Conservation (phyloP, 2,797 vertebrate genomes). For the Anguilla marmorata region DNA sequence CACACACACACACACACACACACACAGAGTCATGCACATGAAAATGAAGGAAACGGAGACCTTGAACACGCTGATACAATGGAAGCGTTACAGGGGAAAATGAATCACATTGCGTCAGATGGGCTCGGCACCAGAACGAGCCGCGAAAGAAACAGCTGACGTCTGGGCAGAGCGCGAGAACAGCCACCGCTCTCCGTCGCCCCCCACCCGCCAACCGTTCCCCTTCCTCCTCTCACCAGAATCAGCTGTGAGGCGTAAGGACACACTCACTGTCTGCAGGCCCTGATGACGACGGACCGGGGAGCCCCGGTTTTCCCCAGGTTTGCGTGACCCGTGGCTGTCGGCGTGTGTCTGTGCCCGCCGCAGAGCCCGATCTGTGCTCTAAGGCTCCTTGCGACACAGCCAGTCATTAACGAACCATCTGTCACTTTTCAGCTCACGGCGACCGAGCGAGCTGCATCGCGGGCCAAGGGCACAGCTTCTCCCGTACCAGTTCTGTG, state of each 20-base stretch:
- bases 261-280: neutral
- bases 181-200: neutral
- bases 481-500: neutral
- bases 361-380: neutral
- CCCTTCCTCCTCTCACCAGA: too few relatives aligned
- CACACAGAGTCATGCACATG: neutral
- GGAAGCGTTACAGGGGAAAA: neutral
- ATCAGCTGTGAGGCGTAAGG: neutral
- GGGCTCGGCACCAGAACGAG: neutral
- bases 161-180: neutral
- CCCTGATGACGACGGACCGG: neutral
- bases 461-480: neutral
- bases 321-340: neutral
- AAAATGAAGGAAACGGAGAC: neutral
- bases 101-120: neutral
- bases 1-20: neutral
- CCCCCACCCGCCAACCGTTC: neutral
- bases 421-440: conserved; percentile 5
- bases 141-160: neutral
- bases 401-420: neutral
- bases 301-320: neutral
- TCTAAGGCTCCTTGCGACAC: neutral
- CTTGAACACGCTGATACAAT: neutral
- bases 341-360: neutral
- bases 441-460: neutral